Evolutionary conservation across 2,113 vertebrate genomes (phyloP), one percentile per base, ranked within the genome.

Genomic region (Damaliscus lunatus): DNA sequence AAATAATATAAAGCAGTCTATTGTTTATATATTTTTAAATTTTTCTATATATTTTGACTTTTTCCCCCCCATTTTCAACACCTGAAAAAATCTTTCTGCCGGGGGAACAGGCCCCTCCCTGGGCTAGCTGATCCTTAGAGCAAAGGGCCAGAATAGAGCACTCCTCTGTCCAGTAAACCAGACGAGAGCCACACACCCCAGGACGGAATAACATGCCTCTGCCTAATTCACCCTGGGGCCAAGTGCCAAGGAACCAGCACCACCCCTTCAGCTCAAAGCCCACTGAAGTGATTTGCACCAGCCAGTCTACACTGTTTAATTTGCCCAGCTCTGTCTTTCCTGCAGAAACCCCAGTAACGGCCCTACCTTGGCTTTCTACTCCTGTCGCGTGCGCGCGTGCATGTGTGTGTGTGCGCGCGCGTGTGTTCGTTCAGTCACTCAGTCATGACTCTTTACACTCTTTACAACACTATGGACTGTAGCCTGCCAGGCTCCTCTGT

Each of bases 11-110:
- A 14, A 5, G 4, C 23, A 36, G 6, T 48, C 5, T 23, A 55
- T 25, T 55, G 12, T 62, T 33, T 14, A 53, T 1, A 17, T 27
- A 25, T 6, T 46, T 81, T 48, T 1, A 0, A 1, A 21, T 3
- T 17, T 52, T 50, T 33, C 23, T 19, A 25, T 19, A 3, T 33
- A 48, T 36, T 64, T 62, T 60, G n/a, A 59, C 50, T 3, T 3
- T 5, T 5, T 5, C 43, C 43, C 43, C 43, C 43, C 16, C 23
- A 3, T 27, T 88, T 87, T 48, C 59, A 64, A 96, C 36, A 27
- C 25, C 48, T 64, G 14, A 23, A 43, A 13, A 67, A 86, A 29
- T 15, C 43, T 57, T 59, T 29, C 78, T 46, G 36, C 62, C 7
- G 2, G 21, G 16, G 12, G 82, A 10, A 71, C 50, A 53, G 59